Evolutionary conservation across 37 sponge, comb jelly and placozoan species (phyloP).

Genomic region (Dysidea cf. avara): DNA sequence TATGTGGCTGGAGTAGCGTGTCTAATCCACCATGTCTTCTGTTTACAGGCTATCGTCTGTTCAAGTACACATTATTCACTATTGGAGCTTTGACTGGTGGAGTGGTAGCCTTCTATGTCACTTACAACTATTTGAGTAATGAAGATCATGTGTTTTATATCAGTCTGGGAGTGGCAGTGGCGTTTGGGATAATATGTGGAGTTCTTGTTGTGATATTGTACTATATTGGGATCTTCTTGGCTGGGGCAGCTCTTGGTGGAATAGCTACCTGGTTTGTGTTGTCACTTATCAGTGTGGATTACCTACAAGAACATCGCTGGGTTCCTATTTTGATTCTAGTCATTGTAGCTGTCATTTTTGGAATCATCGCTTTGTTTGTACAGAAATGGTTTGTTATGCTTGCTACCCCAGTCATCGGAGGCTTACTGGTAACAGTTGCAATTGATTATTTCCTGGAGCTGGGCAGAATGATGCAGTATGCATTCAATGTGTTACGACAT

Average conservation of each 20-base stretch:
- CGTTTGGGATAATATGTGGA: constrained; percentile 34
- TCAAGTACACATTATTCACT: constrained; percentile 49
- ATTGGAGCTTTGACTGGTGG: constrained; percentile 50
- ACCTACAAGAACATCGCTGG: constrained; percentile 36
- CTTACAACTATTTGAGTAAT: too few species aligned
- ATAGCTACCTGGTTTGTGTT: constrained; percentile 46
- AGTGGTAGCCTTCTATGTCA: constrained; percentile 20
- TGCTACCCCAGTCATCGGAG: constrained; percentile 42
- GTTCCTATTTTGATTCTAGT: constrained; percentile 32
- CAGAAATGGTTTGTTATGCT: constrained; percentile 69
- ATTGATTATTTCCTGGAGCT: constrained; percentile 62
- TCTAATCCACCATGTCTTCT: too few species aligned
- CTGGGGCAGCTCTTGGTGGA: constrained; percentile 48
- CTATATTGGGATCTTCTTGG: constrained; percentile 62
- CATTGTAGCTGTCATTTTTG: constrained; percentile 9
- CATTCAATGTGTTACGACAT: constrained; percentile 43
- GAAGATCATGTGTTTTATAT: too few species aligned
- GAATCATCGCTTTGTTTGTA: constrained; percentile 34
- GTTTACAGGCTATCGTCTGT: constrained; percentile 42
- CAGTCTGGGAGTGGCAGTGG: neutral
- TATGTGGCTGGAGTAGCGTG: too few species aligned
- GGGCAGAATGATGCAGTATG: constrained; percentile 44
- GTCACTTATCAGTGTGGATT: constrained; percentile 38
- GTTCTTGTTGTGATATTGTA: constrained; percentile 46
- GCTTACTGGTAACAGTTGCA: constrained; percentile 29